Evolutionary conservation across 2,888 invertebrate genomes (phyloP).

Genomic region (Phasia obesa): DNA sequence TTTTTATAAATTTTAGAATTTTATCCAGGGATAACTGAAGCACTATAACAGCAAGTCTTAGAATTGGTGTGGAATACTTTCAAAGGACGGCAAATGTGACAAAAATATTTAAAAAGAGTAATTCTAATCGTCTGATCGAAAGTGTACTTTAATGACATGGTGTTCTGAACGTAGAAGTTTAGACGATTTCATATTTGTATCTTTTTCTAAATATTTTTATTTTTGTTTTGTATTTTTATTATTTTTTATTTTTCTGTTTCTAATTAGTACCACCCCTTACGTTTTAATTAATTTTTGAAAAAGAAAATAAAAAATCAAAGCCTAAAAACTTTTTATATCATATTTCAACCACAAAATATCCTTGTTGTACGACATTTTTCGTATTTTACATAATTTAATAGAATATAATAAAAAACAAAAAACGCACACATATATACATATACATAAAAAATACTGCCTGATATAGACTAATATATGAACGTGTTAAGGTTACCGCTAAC

Average conservation of each 20-base stretch:
- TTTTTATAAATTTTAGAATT: too few relatives aligned
- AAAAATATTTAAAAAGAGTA: too few relatives aligned
- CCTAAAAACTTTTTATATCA: conserved; percentile 59
- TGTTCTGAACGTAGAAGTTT: too few relatives aligned
- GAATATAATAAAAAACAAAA: neutral
- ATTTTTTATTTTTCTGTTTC: neutral
- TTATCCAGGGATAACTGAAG: too few relatives aligned
- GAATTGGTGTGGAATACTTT: too few relatives aligned
- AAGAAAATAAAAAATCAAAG: conserved; percentile 10
- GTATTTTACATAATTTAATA: conserved; percentile 45
- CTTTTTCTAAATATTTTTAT: neutral
- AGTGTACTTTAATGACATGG: too few relatives aligned
- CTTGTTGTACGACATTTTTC: conserved; percentile 40
- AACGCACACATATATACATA: neutral
- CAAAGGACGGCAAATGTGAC: too few relatives aligned
- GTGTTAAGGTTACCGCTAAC: conserved; percentile 33
- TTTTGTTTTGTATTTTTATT: neutral
- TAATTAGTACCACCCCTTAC: conserved; percentile 45
- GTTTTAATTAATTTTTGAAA: conserved; percentile 54
- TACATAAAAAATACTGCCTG: neutral
- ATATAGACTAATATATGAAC: neutral
- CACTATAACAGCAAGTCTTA: too few relatives aligned
- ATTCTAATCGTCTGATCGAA: too few relatives aligned
- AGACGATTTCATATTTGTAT: neutral
- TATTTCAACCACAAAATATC: conserved; percentile 56